Conservation (phyloP, 2,888 invertebrate species). For the Sycophila texana region DNA sequence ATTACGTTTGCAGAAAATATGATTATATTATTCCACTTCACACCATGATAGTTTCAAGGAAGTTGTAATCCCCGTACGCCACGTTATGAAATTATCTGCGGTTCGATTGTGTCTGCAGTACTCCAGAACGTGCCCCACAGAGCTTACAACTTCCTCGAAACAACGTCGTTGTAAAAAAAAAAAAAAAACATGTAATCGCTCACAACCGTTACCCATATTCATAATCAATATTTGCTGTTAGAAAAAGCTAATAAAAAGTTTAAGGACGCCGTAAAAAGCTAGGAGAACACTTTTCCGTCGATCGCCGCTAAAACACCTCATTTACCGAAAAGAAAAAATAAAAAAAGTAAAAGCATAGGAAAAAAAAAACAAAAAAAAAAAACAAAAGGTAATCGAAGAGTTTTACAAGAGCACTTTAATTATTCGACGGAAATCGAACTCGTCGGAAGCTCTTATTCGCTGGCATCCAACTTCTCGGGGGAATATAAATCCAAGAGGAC, state of each 20-base stretch:
- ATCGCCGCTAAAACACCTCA: neutral
- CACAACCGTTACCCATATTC: neutral
- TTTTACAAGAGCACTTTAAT: slow-evolving; percentile 16
- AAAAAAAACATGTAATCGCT: too few species aligned
- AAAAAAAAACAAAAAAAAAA: neutral
- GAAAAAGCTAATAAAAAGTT: neutral
- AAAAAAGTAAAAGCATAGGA: neutral
- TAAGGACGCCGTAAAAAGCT: neutral
- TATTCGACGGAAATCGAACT: slow-evolving; percentile 28
- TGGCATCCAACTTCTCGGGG: neutral
- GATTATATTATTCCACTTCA: too few species aligned
- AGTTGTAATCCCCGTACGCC: too few species aligned
- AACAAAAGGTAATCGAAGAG: neutral
- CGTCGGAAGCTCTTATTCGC: slow-evolving; percentile 28
- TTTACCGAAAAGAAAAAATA: neutral
- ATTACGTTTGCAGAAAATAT: too few species aligned
- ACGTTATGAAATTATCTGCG: too few species aligned
- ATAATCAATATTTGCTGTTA: neutral
- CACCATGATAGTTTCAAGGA: too few species aligned
- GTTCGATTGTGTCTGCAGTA: too few species aligned
- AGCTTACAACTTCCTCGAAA: too few species aligned
- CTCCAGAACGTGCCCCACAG: too few species aligned
- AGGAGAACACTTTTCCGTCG: neutral
- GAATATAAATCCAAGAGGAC: neutral
- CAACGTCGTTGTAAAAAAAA: too few species aligned